phyloP scores from a whole-genome alignment of 2,888 invertebrate genomes.

The Malachius bipustulatus region DNA sequence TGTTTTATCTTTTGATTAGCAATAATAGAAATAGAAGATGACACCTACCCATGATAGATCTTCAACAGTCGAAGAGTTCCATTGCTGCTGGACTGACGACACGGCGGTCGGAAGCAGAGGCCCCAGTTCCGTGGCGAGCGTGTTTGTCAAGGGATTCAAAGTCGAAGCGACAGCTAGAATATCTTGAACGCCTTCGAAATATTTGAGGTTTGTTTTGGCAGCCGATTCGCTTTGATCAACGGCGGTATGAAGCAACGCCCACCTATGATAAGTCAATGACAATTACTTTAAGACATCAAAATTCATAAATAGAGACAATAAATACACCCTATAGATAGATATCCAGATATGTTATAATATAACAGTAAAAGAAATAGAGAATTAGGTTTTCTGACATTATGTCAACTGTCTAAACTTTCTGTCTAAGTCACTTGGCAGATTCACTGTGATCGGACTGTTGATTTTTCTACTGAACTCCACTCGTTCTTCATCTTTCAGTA shows the following conservation, averaged over 20 bases:
- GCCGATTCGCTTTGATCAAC: constrained; percentile 33
- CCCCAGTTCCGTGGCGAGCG: constrained; percentile 41
- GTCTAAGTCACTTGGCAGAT: too few species aligned
- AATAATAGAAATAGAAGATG: neutral
- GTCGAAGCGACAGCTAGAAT: constrained; percentile 38
- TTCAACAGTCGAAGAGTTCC: constrained; percentile 44
- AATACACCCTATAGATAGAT: too few species aligned
- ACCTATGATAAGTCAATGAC: constrained; percentile 20
- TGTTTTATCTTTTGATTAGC: neutral
- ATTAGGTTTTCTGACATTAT: too few species aligned
- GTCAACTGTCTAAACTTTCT: too few species aligned
- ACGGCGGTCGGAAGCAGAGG: constrained; percentile 44
- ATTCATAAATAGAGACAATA: too few species aligned
- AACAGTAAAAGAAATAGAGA: too few species aligned
- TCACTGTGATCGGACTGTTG: too few species aligned
- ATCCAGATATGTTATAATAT: too few species aligned
- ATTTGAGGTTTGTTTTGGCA: constrained; percentile 37
- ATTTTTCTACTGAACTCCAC: too few species aligned
- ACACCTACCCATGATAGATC: constrained; percentile 47
- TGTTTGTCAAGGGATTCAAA: constrained; percentile 30
- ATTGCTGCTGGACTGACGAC: constrained; percentile 47
- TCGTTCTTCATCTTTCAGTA: too few species aligned
- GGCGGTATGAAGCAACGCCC: constrained; percentile 33
- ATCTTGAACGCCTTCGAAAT: constrained; percentile 36
- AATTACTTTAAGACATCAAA: too few species aligned